Base-by-base conservation (phyloP, 92 coral and sea anemone species). In the Plumapathes pennacea region DNA sequence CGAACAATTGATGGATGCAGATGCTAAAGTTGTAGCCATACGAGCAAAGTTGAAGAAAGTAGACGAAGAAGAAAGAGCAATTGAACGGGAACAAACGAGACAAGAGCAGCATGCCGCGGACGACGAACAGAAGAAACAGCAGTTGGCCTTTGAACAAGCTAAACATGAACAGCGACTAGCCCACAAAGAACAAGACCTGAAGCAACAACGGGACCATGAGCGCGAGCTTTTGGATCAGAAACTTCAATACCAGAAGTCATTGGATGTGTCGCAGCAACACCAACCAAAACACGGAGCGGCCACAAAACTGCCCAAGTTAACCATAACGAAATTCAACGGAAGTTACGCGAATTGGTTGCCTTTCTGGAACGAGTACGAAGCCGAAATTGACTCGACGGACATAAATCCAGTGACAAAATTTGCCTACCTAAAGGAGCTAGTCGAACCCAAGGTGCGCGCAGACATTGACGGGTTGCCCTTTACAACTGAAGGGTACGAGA, bases 171-270 rank as follows among this genome's bases (percentile, higher is more conserved):
- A 22, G 3, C 34, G 32, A 54, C 39, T 10, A 14, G 14, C 44
- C 14, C 12, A 17, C 8, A 31, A 54, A n/a, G 61, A 54, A 25
- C 44, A 54, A 29, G 61, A 54, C 2, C 50, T 9, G 20, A 29
- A 29, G 50, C 61, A 45, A 31, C 15, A 44, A 61, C 30, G 42
- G 2, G 69, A 61, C 2, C 36, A 24, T 25, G 69, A 61, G 26
- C 28, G 50, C 25, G 56, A 61, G 25, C 38, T 61, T n/a, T 45
- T 40, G 38, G 59, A 63, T 36, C 57, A 61, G 28, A 61, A 40
- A 39, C 39, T 60, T 14, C 55, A 60, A 7, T 44, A 38, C 34
- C 46, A 41, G 46, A 60, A 60, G 20, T 51, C 41, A 19, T 28
- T 60, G 31, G 65, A 58, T 32, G n/a, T 18, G 29, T 17, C 37